Evolutionary conservation across 2,797 vertebrate genomes (phyloP).

Genomic region (Bradypodion ventrale): DNA sequence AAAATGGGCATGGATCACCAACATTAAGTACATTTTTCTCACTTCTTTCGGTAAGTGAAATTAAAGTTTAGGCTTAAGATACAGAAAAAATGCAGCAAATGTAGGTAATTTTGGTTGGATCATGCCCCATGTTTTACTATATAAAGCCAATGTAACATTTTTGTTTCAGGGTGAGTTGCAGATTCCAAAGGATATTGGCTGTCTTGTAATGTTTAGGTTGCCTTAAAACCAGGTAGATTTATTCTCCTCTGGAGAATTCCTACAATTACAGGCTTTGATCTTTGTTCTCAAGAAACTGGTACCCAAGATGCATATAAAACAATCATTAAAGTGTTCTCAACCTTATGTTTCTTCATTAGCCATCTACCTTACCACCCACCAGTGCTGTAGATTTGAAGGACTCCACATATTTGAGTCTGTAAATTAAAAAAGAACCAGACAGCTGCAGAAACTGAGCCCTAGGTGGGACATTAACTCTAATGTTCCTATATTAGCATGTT

Average conservation of each 20-base stretch:
- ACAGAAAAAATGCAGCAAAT: neutral
- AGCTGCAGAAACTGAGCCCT: constrained; percentile 67
- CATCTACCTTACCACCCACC: constrained; percentile 74
- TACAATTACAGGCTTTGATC: constrained; percentile 74
- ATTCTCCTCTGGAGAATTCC: constrained; percentile 66
- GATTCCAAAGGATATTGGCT: constrained; percentile 71
- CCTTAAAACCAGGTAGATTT: constrained; percentile 66
- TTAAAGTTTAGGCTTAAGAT: neutral
- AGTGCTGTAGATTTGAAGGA: constrained; percentile 74
- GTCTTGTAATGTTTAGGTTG: constrained; percentile 74
- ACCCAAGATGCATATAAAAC: constrained; percentile 76
- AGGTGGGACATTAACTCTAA: constrained; percentile 63
- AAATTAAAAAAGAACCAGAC: constrained; percentile 74
- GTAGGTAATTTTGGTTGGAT: neutral
- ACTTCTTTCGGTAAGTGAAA: neutral
- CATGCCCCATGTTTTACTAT: constrained; percentile 68
- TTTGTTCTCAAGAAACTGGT: constrained; percentile 71
- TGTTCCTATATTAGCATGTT: constrained; percentile 74
- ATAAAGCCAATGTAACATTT: constrained; percentile 70
- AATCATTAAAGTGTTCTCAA: constrained; percentile 75
- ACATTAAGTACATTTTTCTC: neutral
- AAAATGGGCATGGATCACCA: constrained; percentile 40
- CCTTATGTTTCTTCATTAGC: constrained; percentile 74
- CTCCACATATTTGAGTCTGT: constrained; percentile 70
- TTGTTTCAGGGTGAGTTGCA: constrained; percentile 69